Conservation (phyloP, 2,797 vertebrate genomes). For the Borostomias antarcticus region DNA sequence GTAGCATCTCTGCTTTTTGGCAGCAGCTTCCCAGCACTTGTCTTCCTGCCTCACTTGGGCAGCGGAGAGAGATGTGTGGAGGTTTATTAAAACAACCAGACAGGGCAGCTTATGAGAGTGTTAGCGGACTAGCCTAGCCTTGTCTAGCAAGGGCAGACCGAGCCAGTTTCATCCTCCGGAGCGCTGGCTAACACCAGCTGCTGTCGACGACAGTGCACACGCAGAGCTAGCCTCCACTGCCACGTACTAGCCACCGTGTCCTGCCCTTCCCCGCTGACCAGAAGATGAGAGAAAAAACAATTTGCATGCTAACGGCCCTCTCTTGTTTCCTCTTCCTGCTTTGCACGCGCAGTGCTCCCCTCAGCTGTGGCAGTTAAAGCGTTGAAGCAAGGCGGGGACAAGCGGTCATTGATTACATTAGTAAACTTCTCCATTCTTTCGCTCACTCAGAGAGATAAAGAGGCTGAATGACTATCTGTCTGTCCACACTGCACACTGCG, state of each 20-base stretch:
- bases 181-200: conserved; percentile 18
- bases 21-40: background rate
- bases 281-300: background rate
- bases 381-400: conserved; percentile 20
- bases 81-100: conserved; percentile 29
- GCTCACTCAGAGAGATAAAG: conserved; percentile 16
- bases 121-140: conserved; percentile 5
- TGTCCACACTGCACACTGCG: too few relatives aligned
- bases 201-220: conserved; percentile 10
- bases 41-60: conserved; percentile 4
- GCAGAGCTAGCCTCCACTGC: background rate
- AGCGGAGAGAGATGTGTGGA: conserved; percentile 3
- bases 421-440: conserved; percentile 23
- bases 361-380: conserved; percentile 33
- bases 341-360: conserved; percentile 20
- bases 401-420: conserved; percentile 47
- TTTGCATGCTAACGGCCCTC: background rate
- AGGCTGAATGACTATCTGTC: too few relatives aligned
- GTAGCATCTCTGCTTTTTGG: background rate
- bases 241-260: background rate
- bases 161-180: background rate
- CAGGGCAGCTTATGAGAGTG: conserved; percentile 31
- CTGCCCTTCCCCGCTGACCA: background rate
- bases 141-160: background rate
- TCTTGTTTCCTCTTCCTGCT: conserved; percentile 33